Evolutionary conservation across 35 echinoderm and acorn worm species (phyloP), one percentile per base, ranked within the genome.

Genomic region (Strongylocentrotus purpuratus): DNA sequence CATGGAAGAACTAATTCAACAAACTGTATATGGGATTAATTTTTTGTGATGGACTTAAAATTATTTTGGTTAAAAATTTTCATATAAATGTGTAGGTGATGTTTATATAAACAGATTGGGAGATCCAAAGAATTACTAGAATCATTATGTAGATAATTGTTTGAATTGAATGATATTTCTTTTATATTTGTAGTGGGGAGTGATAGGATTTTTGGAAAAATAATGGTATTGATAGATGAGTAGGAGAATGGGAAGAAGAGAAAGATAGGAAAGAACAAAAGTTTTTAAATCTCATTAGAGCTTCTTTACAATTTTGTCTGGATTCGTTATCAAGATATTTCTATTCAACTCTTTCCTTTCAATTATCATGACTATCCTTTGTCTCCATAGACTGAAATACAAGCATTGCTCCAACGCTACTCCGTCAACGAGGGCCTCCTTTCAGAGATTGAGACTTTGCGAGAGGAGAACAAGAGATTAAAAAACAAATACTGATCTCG

Each of bases 401-500:
- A 98, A 55, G 94, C 90, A 70, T 48, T 97, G 33, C 87, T 99
- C 15, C 85, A 97, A 33, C 95, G 71, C 46, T 99, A 99, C 59
- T 99, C 98, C 11, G 96, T 99, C 33, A 99, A 99, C 70, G 98
- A 99, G 65, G 98, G 94, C 61, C 94, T 99, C 33, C 94, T 99
- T 33, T 85, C 95, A 25, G 98, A 99, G 91, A 94, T 99, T 14
- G 98, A 99, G 94, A 97, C 96, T 94, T 55, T 99, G 5, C 94
- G 92, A 88, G 98, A 99, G 92, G 98, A 99, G 94, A 99, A 99
- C 95, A 98, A 97, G 88, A 95, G 87, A 41, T 92, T 99, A 32
- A 99, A 99, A 94, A 70, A 88, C 46, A 99, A 95, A 33, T 98
- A 97, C 90, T 99, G 94, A 99, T 47, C 50, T 60, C 14, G 33